Evolutionary conservation across 1,140 invertebrate species (phyloP).

Genomic region (Mactra quadrangularis): DNA sequence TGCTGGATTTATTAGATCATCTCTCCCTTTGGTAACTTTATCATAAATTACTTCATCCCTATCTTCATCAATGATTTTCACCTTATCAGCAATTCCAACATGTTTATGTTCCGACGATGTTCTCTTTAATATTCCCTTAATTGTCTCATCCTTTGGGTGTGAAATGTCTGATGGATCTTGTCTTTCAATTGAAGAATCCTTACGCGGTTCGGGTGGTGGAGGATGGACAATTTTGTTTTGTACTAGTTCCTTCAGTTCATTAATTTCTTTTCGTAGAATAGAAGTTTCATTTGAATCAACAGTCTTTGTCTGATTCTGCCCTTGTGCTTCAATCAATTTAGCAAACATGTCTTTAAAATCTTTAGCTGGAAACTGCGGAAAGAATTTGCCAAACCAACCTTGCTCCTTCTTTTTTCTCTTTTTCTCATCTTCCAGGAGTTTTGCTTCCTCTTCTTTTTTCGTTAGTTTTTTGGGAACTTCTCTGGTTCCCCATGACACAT

Average conservation of each 20-base stretch:
- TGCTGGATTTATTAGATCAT: conserved; percentile 70
- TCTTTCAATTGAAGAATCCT: conserved; percentile 40
- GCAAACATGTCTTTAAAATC: conserved; percentile 89
- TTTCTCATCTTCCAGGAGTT: conserved; percentile 67
- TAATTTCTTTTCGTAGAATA: conserved; percentile 65
- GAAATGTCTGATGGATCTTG: neutral
- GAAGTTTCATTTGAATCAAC: conserved; percentile 64
- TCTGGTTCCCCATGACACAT: conserved; percentile 81
- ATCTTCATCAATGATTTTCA: conserved; percentile 22
- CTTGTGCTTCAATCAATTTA: conserved; percentile 79
- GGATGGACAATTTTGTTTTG: neutral
- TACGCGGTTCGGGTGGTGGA: neutral
- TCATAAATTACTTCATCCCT: conserved; percentile 36
- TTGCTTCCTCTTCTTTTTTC: conserved; percentile 72
- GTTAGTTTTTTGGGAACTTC: conserved; percentile 83
- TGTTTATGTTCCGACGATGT: conserved; percentile 36
- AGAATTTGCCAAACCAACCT: conserved; percentile 66
- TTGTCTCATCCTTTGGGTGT: conserved; percentile 4
- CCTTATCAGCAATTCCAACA: conserved; percentile 38
- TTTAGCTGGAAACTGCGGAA: conserved; percentile 91
- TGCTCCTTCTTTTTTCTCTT: conserved; percentile 70
- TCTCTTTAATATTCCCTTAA: conserved; percentile 35
- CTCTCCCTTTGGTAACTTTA: conserved; percentile 51
- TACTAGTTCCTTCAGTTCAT: conserved; percentile 62
- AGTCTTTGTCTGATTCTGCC: conserved; percentile 62